phyloP scores from a whole-genome alignment of 2,888 invertebrate genomes.

The Netelia melanura region DNA sequence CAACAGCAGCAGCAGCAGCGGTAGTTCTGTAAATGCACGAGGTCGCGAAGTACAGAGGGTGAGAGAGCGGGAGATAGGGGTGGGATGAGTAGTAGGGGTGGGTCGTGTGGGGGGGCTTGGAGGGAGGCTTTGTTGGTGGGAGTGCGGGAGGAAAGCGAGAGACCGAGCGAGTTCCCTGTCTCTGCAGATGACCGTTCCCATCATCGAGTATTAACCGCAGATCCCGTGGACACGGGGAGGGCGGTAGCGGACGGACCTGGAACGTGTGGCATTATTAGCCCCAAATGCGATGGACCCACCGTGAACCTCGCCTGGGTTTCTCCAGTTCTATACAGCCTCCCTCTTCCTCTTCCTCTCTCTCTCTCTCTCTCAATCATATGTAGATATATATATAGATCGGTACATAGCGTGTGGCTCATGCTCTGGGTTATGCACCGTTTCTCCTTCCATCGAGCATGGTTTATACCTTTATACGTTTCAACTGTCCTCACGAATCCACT shows the following conservation, averaged over 20 bases:
- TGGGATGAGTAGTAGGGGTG: slow-evolving; percentile 23
- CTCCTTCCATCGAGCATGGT: slow-evolving; percentile 7
- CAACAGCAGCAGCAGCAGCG: slow-evolving; percentile 38
- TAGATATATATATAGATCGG: slow-evolving; percentile 10
- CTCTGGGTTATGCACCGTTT: slow-evolving; percentile 48
- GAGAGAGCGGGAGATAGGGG: slow-evolving; percentile 56
- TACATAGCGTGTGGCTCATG: slow-evolving; percentile 40
- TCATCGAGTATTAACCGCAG: slow-evolving; percentile 85
- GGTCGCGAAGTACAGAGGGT: slow-evolving; percentile 54
- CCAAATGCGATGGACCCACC: slow-evolving; percentile 83
- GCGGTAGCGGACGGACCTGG: slow-evolving; percentile 62
- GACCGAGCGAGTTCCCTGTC: slow-evolving; percentile 78
- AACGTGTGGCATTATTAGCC: slow-evolving; percentile 83
- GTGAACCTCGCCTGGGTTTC: slow-evolving; percentile 68
- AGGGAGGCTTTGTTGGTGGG: background rate
- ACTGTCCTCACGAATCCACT: slow-evolving; percentile 36
- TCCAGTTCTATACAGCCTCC: slow-evolving; percentile 60
- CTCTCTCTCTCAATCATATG: slow-evolving; percentile 55
- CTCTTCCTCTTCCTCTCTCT: slow-evolving; percentile 22
- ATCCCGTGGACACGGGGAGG: slow-evolving; percentile 78
- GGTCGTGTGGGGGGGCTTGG: background rate
- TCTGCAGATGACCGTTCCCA: slow-evolving; percentile 85
- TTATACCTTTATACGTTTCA: slow-evolving; percentile 49
- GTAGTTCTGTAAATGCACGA: slow-evolving; percentile 60
- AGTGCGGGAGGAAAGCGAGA: slow-evolving; percentile 60